phyloP scores from a whole-genome alignment of 2,113 vertebrate genomes.

The Myanophis thanlyinensis region DNA sequence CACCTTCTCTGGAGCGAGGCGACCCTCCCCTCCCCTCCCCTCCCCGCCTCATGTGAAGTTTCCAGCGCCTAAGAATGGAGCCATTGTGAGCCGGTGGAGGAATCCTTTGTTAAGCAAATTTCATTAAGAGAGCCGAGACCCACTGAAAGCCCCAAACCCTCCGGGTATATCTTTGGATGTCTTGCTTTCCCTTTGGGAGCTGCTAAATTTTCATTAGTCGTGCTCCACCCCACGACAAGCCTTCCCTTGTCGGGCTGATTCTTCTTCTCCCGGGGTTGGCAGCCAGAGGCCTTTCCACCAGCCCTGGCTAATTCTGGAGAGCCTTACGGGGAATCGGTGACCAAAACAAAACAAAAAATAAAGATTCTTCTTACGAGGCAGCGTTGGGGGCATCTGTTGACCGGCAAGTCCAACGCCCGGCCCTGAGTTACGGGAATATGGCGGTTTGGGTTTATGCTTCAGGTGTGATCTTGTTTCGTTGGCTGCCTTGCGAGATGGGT shows the following conservation, averaged over 20 bases:
- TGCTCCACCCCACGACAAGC: slow-evolving; percentile 32
- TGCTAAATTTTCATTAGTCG: slow-evolving; percentile 57
- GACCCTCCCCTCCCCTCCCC: too few relatives aligned
- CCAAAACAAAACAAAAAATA: too few relatives aligned
- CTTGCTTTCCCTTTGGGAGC: slow-evolving; percentile 48
- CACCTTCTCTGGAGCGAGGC: slow-evolving; percentile 37
- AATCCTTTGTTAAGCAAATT: slow-evolving; percentile 74
- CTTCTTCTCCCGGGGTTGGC: background rate
- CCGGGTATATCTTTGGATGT: background rate
- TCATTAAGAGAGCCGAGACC: slow-evolving; percentile 63
- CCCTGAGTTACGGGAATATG: background rate
- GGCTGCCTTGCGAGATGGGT: background rate
- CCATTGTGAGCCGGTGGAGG: slow-evolving; percentile 55
- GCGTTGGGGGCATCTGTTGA: background rate
- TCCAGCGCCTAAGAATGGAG: slow-evolving; percentile 65
- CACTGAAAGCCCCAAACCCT: slow-evolving; percentile 38
- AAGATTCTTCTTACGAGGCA: background rate
- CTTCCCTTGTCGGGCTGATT: slow-evolving; percentile 3
- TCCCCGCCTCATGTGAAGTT: slow-evolving; percentile 59
- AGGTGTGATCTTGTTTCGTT: background rate
- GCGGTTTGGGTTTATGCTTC: background rate
- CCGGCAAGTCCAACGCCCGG: background rate
- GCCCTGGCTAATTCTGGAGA: too few relatives aligned
- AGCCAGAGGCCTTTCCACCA: too few relatives aligned
- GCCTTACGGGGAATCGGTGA: background rate